phyloP scores from a whole-genome alignment of 1,140 invertebrate genomes.

The Tribolium madens region DNA sequence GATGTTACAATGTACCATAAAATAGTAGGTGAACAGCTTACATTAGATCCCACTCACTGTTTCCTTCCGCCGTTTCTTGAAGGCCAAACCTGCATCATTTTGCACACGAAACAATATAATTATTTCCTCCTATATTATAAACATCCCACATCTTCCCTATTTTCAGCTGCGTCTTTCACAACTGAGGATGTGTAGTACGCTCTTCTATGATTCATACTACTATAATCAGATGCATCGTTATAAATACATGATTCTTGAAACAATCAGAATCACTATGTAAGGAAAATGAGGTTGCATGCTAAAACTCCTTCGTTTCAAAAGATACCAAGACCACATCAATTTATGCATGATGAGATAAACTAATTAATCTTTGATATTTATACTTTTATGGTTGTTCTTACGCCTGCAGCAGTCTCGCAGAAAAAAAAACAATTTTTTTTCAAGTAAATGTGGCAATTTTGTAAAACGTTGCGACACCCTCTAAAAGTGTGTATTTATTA shows the following conservation, averaged over 20 bases:
- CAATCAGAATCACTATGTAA: conserved; percentile 45
- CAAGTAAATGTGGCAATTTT: not conserved
- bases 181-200: conserved; percentile 35
- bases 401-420: too few species aligned
- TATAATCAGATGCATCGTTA: conserved; percentile 47
- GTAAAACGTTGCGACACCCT: not conserved
- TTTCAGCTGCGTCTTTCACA: conserved; percentile 22
- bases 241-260: conserved; percentile 40
- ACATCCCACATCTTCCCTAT: conserved; percentile 30
- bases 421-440: not conserved
- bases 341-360: not conserved
- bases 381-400: too few species aligned
- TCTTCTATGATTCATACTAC: conserved; percentile 43
- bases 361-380: not conserved
- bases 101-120: conserved; percentile 27
- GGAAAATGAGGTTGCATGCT: conserved; percentile 45
- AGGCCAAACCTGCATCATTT: conserved; percentile 27
- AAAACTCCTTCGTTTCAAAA: conserved; percentile 35
- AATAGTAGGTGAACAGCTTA: conserved; percentile 12
- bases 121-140: conserved; percentile 33
- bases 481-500: conserved; percentile 2
- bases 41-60: conserved; percentile 1
- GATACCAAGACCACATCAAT: not conserved
- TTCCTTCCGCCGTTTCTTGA: conserved; percentile 35
- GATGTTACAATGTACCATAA: not conserved